These are phyloP conservation scores for Sigmodon hispidus DNA, from an alignment of 2,113 vertebrate genomes.

Conservation along the genomic window DNA sequence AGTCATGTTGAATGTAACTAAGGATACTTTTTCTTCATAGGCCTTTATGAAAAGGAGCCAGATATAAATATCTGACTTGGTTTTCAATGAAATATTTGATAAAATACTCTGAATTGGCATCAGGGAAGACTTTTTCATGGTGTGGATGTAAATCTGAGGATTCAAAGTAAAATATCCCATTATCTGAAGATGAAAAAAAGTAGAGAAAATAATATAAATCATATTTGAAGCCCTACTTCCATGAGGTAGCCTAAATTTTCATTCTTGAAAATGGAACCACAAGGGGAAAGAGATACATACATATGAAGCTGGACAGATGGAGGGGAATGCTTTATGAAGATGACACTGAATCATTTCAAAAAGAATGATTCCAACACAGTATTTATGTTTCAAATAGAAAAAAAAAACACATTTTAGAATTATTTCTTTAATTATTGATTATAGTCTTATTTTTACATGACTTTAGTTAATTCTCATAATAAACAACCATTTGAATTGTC, in stretches of 20 bases:
- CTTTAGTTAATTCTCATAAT: background rate
- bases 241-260: background rate
- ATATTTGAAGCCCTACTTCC: background rate
- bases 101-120: background rate
- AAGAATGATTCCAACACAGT: background rate
- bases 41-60: background rate
- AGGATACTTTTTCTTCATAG: background rate
- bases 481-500: slow-evolving; percentile 37
- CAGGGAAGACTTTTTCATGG: background rate
- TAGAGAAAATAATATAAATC: background rate
- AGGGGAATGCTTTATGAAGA: background rate
- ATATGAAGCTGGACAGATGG: background rate
- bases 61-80: background rate
- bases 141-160: background rate
- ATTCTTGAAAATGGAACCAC: background rate
- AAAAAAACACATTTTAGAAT: slow-evolving; percentile 15
- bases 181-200: background rate
- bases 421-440: background rate
- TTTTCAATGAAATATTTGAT: background rate
- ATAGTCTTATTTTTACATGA: background rate
- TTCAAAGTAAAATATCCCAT: background rate
- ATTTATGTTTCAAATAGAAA: slow-evolving; percentile 48
- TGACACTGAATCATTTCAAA: background rate
- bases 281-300: background rate
- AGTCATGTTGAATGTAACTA: background rate